Evolutionary conservation across 2,113 vertebrate genomes (phyloP), one percentile per base, ranked within the genome.

Genomic region (Etia nguti): DNA sequence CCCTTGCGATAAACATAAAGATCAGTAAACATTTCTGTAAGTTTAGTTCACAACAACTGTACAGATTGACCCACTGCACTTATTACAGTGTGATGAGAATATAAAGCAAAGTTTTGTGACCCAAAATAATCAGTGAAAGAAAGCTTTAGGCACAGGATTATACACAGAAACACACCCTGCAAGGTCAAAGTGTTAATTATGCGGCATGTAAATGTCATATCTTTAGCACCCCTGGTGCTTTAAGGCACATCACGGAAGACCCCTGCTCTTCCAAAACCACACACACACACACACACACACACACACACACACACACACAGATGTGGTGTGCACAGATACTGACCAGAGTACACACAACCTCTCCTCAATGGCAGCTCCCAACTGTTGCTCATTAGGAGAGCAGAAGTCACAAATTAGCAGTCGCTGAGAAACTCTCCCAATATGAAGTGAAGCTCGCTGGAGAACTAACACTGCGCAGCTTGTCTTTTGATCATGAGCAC

Each of bases 161-260:
- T 57, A 52, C 22, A 77, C 18, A 38, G 31, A 85, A 43, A 82
- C 81, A 93, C 90, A 89, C 81, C 85, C 85, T 60, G 43, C 86
- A 29, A 90, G 80, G 91, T 81, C 79, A 52, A 55, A 2, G 57
- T 52, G 86, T 94, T 95, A 95, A 96, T 95, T 95, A 96, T 87
- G 79, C 59, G 86, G 38, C 89, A 92, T 91, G 88, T 95, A 96
- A 96, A 95, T 96, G 95, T 95, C 94, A 96, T 90, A 92, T 88
- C 88, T 92, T 88, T 86, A 91, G 85, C 87, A 82, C 81, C 87
- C 93, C 93, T 60, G 90, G 79, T 90, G 92, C 80, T 91, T 87
- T 84, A 82, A 68, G 46, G 88, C 87, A 87, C 86, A 92, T 88
- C 92, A 88, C 59, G 93, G 73, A 81, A 89, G 89, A 93, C 81